Evolutionary conservation across 2,888 invertebrate species (phyloP), one percentile per base, ranked within the genome.

Genomic region (Ormyrus nitidulus): DNA sequence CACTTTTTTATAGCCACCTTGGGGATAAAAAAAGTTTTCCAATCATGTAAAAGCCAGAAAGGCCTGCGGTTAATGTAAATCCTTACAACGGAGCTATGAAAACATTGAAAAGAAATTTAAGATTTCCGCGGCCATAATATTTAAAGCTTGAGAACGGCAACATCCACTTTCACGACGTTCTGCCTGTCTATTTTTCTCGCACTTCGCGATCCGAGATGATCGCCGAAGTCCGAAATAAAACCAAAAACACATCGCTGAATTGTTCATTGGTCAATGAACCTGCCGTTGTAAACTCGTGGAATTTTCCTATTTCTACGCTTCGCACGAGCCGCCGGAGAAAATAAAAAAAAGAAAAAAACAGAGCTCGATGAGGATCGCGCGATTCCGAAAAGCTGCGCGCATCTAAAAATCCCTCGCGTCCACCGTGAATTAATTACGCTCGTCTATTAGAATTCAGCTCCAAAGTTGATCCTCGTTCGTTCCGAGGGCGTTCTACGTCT

Each of bases 241-340:
- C 6, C 13, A n/a, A 54, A 19, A 13, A 58, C 8, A 13, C 44
- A 13, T 19, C 48, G 51, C 51, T 58, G 66, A 76, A 69, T 69
- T 70, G 62, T 56, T n/a, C 54, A 49, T n/a, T 69, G 76, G 76
- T 76, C 76, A 62, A 62, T 76, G 76, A 76, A 69, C 19, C 19
- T 1, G 19, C 19, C 76, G 62, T 5, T 10, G 34, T 7, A 11
- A 13, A 49, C 5, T 48, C 19, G 51, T 69, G 76, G 69, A 76
- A 76, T 54, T 69, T 76, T 69, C 76, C 76, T 62, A 76, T 59
- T 66, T 66, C 51, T 66, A 59, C 6, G 59, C 65, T 34, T 59
- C 48, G 58, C 59, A 66, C 74, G 51, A 0, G 10, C 5, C 5
- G 1, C 8, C 5, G 48, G 7, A 53, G n/a, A 51, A 72, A 13